Base-by-base conservation (phyloP, 2,797 vertebrate genomes). In the Carcharodon carcharias region DNA sequence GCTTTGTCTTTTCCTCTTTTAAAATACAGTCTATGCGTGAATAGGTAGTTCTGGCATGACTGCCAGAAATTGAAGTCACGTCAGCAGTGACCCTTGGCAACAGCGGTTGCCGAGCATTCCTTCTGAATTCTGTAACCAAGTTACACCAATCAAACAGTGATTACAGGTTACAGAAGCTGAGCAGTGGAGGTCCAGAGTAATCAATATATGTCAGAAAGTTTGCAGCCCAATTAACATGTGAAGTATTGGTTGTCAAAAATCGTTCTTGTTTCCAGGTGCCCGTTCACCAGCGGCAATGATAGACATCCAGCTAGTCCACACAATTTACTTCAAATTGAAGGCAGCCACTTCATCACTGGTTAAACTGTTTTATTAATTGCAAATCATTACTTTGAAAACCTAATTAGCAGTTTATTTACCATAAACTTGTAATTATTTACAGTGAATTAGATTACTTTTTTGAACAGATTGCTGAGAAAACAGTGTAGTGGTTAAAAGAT, bases 111-210 rank as follows among this genome's bases (percentile, higher is more conserved):
- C 14, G 7, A 97, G 97, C 98, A 98, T 98, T 98, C 97, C 97
- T 98, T 98, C 97, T 97, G 97, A 97, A 96, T 97, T 97, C 97
- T 87, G 97, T 98, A 98, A 98, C 98, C 97, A 97, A 97, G 97
- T 98, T 98, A 98, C 97, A 95, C 97, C 96, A 97, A 96, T 85
- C 58, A 97, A 97, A 97, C 97, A 96, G 97, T 97, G 98, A 96
- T 96, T 97, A 4, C 3, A 56, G 95, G 96, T 96, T 96, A 96
- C 96, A 96, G 97, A 71, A 61, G 0, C n/a, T 65, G 96, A 87
- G 92, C 88, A 96, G 97, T 96, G 96, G 96, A 97, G 96, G 96
- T 85, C 23, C 96, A 28, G 58, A 80, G 96, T 96, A 96, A 97
- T 97, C 98, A 97, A 97, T 97, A 97, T 96, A 97, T 97, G 97